These are phyloP conservation scores for Piscicola geometra DNA, from an alignment of 2,888 invertebrate species.

Conservation along the genomic window DNA sequence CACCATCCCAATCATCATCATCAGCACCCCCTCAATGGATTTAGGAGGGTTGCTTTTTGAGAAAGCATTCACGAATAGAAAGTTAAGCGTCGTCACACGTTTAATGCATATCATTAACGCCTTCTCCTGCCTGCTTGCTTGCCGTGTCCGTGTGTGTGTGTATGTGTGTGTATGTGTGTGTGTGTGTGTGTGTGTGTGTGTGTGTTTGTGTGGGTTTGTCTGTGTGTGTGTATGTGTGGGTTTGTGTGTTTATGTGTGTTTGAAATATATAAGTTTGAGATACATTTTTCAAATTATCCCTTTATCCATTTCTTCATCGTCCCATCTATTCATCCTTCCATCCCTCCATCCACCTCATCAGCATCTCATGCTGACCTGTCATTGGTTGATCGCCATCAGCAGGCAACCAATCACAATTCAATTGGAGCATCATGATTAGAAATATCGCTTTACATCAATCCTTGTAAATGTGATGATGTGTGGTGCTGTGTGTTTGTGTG, in stretches of 20 bases:
- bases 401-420: background rate
- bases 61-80: background rate
- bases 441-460: too few relatives aligned
- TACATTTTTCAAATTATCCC: too few relatives aligned
- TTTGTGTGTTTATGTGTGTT: too few relatives aligned
- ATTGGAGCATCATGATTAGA: background rate
- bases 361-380: background rate
- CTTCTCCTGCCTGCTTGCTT: too few relatives aligned
- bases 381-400: background rate
- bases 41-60: conserved; percentile 1
- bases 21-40: too few relatives aligned
- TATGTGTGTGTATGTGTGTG: conserved; percentile 9
- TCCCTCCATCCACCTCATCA: background rate
- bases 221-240: too few relatives aligned
- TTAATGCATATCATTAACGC: background rate
- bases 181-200: too few relatives aligned
- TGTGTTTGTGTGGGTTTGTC: too few relatives aligned
- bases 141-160: conserved; percentile 8
- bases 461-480: background rate
- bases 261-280: too few relatives aligned
- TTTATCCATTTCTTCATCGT: too few relatives aligned
- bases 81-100: conserved; percentile 1
- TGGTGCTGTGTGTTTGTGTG: background rate
- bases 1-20: too few relatives aligned
- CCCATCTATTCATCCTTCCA: background rate